Base-by-base conservation (phyloP, 1,140 invertebrate species). In the Drosophila orena region DNA sequence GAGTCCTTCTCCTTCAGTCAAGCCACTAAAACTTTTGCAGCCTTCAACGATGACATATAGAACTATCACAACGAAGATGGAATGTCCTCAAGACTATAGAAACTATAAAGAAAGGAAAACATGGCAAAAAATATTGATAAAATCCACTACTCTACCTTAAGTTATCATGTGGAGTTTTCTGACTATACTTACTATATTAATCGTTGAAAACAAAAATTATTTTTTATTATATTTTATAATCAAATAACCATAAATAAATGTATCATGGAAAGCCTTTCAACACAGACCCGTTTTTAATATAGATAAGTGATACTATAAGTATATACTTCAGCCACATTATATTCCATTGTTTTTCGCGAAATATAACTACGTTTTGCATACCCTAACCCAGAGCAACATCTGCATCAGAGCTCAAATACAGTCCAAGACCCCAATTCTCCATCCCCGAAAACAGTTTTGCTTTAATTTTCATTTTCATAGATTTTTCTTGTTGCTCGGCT, bases 381-480 rank as follows among this genome's bases (percentile, higher is more conserved):
- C 27, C 20, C 20, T 17, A 24, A 49, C 12, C 15, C 1, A 27
- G 17, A 57, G 43, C 22, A 57, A 34, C 61, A 71, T 46, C 27
- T 47, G 50, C 50, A 30, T 34, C 59, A 40, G 34, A 38, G 15
- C 17, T 34, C 34, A 22, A 17, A 20, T n/a, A 43, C 17, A 43
- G 11, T 17, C 61, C 38, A 12, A 40, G 35, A 42, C 47, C 22
- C 40, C 49, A 47, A 42, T 58, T 35, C 35, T 35, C 46, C 24
- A 55, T 12, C 62, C 66, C 71, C 44, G 60, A 65, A 57, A 17
- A 24, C 11, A 44, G 42, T 37, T 81, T 73, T 86, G 81, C 77
- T 85, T 86, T 86, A 86, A 86, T 86, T 86, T 86, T 84, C 80
- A 79, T 84, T 84, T 84, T 86, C 81, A 86, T 86, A 86, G 81